Percentiles rank a stretch among this genome's conserved stretches.
Conservation (phyloP, 2,888 invertebrate genomes). For the Drosophila histrio region DNA sequence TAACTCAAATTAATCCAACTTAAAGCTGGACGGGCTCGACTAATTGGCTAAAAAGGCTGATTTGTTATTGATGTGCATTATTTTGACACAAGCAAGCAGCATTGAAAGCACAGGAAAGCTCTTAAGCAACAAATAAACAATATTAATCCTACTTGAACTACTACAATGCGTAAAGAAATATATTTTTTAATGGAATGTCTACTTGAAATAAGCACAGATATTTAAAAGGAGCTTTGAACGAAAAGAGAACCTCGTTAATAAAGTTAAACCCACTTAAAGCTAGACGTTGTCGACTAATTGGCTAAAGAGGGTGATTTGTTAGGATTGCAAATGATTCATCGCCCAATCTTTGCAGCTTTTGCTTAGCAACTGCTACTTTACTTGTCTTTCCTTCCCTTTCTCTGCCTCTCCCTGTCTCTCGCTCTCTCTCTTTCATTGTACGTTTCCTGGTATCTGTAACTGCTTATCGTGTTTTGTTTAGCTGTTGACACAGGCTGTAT, state of each 20-base stretch:
- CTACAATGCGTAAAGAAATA: too few species aligned
- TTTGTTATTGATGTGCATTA: too few species aligned
- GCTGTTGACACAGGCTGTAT: conserved; percentile 49
- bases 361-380: conserved; percentile 23
- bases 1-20: not conserved
- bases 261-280: conserved; percentile 1
- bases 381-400: not conserved
- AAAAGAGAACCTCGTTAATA: not conserved
- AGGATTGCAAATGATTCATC: conserved; percentile 13
- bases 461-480: conserved; percentile 40
- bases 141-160: too few species aligned
- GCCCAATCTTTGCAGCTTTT: conserved; percentile 7
- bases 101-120: too few species aligned
- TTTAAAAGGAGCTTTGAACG: conserved; percentile 2
- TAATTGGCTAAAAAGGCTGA: not conserved
- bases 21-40: not conserved
- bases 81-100: not conserved
- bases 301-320: conserved; percentile 20
- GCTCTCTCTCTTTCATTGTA: not conserved
- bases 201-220: not conserved
- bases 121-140: too few species aligned
- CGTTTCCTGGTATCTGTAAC: conserved; percentile 30
- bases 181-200: not conserved
- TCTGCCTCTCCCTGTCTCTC: not conserved
- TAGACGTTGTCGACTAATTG: conserved; percentile 19